Percentiles rank a stretch among this genome's conserved stretches.
Evolutionary conservation across 1,140 invertebrate genomes (phyloP).

Genomic region (Dreissena polymorpha): DNA sequence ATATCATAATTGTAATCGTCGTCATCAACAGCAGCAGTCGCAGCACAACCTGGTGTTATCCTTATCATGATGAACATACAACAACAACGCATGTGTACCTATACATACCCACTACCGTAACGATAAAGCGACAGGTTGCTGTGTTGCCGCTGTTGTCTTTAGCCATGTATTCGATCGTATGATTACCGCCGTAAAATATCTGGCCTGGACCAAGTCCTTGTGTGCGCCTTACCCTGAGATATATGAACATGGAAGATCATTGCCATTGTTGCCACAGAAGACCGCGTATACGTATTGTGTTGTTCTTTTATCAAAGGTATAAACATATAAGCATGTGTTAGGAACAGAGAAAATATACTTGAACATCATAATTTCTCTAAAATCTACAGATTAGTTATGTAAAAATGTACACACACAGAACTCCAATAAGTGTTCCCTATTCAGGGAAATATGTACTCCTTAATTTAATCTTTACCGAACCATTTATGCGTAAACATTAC

Average conservation of each 20-base stretch:
- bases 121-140: slow-evolving; percentile 22
- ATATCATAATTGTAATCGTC: background rate
- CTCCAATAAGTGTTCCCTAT: too few species aligned
- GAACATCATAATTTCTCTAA: too few species aligned
- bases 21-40: background rate
- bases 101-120: slow-evolving; percentile 19
- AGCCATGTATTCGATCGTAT: slow-evolving; percentile 16
- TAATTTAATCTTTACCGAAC: too few species aligned
- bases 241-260: background rate
- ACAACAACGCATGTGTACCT: background rate
- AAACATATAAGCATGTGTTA: background rate
- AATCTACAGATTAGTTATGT: too few species aligned
- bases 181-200: slow-evolving; percentile 3
- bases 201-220: background rate
- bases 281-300: background rate
- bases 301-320: background rate
- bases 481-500: too few species aligned
- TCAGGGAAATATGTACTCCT: too few species aligned
- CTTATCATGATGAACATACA: too few species aligned
- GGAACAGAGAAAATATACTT: too few species aligned
- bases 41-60: too few species aligned
- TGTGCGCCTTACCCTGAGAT: background rate
- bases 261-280: background rate
- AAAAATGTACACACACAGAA: too few species aligned
- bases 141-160: slow-evolving; percentile 30